These are phyloP conservation scores for Netelia fuscicornis DNA, from an alignment of 2,888 invertebrate species.

Conservation along the genomic window DNA sequence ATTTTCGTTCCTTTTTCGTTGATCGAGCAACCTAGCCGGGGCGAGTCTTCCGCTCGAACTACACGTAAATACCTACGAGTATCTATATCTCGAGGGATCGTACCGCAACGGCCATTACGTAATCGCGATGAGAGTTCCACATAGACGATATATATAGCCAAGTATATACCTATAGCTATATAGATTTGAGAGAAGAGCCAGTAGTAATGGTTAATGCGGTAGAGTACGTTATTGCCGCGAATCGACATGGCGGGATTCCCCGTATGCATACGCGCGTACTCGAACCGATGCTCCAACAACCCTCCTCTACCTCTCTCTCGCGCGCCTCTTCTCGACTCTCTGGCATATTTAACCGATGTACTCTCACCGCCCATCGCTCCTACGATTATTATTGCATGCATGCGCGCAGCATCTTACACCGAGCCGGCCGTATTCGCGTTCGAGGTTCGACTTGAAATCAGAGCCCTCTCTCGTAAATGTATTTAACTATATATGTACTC, in stretches of 20 bases:
- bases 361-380: conserved; percentile 35
- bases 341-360: conserved; percentile 41
- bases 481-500: conserved; percentile 14
- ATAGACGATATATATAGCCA: conserved; percentile 27
- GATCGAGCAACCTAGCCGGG: too few relatives aligned
- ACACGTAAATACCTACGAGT: too few relatives aligned
- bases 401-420: background rate
- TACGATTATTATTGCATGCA: background rate
- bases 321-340: background rate
- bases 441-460: conserved; percentile 34
- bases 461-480: conserved; percentile 10
- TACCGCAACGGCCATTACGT: conserved; percentile 40
- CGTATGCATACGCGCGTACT: conserved; percentile 12
- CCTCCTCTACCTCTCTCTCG: conserved; percentile 29
- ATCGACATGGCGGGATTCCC: conserved; percentile 7
- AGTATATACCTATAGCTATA: background rate
- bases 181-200: conserved; percentile 34
- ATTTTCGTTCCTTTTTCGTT: too few relatives aligned
- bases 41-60: too few relatives aligned
- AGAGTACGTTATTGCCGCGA: conserved; percentile 41
- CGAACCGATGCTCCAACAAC: conserved; percentile 38
- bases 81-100: too few relatives aligned
- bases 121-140: conserved; percentile 59
- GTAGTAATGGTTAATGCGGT: conserved; percentile 52
- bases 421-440: background rate